Evolutionary conservation across 2,888 invertebrate species (phyloP).

Genomic region (Elysia crispata): DNA sequence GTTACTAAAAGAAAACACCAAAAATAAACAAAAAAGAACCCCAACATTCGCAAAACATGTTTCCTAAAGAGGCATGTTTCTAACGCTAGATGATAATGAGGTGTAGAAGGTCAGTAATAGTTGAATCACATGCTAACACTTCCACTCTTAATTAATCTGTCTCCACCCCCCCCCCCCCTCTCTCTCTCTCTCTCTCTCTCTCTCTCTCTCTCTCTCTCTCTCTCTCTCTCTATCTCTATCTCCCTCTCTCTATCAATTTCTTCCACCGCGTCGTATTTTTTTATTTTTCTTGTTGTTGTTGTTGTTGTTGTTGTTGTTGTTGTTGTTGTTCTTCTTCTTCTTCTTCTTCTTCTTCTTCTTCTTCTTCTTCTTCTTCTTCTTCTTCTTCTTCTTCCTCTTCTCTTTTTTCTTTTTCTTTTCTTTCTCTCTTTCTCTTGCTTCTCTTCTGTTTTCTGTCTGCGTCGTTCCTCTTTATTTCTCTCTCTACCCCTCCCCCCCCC

Average conservation of each 20-base stretch:
- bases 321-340: slow-evolving; percentile 16
- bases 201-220: background rate
- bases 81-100: too few species aligned
- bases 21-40: too few species aligned
- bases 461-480: slow-evolving; percentile 14
- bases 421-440: slow-evolving; percentile 20
- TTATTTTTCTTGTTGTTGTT: background rate
- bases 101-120: too few species aligned
- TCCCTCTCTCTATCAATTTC: background rate
- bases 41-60: too few species aligned
- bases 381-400: background rate
- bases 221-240: background rate
- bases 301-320: background rate
- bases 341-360: slow-evolving; percentile 10
- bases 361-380: background rate
- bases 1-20: too few species aligned
- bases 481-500: background rate
- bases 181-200: too few species aligned
- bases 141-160: too few species aligned
- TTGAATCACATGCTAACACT: too few species aligned
- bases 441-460: slow-evolving; percentile 35
- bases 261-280: background rate
- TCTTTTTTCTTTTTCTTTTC: slow-evolving; percentile 30
- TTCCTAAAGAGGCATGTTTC: too few species aligned
- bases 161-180: too few species aligned